Evolutionary conservation across 1,140 invertebrate species (phyloP), one percentile per base, ranked within the genome.

Genomic region (Nasonia vitripennis): DNA sequence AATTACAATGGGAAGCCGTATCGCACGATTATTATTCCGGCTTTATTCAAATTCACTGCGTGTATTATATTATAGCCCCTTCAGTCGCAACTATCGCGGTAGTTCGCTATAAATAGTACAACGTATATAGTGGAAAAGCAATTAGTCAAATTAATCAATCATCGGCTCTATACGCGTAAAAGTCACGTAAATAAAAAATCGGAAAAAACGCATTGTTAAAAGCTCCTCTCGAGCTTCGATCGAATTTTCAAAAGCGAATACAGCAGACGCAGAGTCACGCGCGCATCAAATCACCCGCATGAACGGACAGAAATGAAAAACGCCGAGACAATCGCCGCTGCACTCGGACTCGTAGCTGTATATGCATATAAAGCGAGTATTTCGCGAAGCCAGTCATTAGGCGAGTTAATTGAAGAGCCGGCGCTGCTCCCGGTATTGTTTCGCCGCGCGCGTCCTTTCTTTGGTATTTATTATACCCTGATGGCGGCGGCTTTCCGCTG

Each of bases 301-400:
- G 34, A 41, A 41, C 34, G 20, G 20, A 75, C 73, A 75, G 73
- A 37, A 45, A 75, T 75, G 73, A 45, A 75, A 75, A 75, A 75
- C 37, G 73, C 27, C 31, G 73, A 41, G 37, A 45, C 73, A 75
- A 75, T 45, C 37, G 17, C 6, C n/a, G 27, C 31, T 14, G 20
- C 37, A 12, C 6, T 20, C 20, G 55, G 55, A 5, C 55, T 62
- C 37, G 7, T 1, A 37, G 3, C 23, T 75, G 17, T 20, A 75
- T 45, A 75, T n/a, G 20, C 34, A 75, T 75, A 75, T 45, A 75
- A 62, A 71, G 68, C 11, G 23, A 71, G 23, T 34, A 27, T 71
- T 34, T 71, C 27, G 27, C 73, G 31, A n/a, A 75, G 37, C 73
- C 37, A 20, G 31, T 75, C 73, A 45, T 41, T 37, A 75, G 73